These are phyloP conservation scores for Cantharis nigra DNA, from an alignment of 2,888 invertebrate genomes.

Conservation along the genomic window DNA sequence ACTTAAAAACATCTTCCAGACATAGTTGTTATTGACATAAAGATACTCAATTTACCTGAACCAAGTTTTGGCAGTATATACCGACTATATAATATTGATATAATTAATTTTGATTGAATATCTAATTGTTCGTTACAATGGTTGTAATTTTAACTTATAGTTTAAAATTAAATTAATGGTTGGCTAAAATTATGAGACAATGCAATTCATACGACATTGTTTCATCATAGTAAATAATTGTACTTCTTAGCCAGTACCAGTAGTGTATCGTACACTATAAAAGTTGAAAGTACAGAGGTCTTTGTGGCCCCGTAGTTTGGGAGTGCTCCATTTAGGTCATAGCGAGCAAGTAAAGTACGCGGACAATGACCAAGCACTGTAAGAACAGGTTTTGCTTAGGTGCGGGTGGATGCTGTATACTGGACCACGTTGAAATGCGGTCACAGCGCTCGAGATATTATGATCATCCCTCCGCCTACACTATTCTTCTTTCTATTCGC, in stretches of 20 bases:
- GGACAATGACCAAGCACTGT: conserved; percentile 50
- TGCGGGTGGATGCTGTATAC: conserved; percentile 49
- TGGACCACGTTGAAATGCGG: conserved; percentile 44
- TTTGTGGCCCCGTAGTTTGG: conserved; percentile 45
- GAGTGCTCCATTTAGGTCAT: conserved; percentile 53
- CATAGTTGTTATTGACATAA: too few species aligned
- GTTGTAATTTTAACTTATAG: not conserved
- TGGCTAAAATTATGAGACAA: not conserved
- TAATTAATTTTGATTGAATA: not conserved
- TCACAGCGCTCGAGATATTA: conserved; percentile 41
- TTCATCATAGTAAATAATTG: not conserved
- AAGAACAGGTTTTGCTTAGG: conserved; percentile 53
- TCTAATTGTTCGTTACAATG: not conserved
- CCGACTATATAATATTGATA: not conserved
- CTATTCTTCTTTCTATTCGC: conserved; percentile 24
- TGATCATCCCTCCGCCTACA: conserved; percentile 41
- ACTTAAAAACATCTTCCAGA: too few species aligned
- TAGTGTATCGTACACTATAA: not conserved
- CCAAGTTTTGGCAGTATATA: too few species aligned
- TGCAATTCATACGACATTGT: not conserved
- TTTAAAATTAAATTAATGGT: not conserved
- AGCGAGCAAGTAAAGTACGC: conserved; percentile 50
- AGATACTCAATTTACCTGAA: too few species aligned
- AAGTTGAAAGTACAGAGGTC: conserved; percentile 37
- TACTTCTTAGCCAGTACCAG: not conserved